phyloP scores from a whole-genome alignment of 2,888 invertebrate species.

The Mallateleia sp. region DNA sequence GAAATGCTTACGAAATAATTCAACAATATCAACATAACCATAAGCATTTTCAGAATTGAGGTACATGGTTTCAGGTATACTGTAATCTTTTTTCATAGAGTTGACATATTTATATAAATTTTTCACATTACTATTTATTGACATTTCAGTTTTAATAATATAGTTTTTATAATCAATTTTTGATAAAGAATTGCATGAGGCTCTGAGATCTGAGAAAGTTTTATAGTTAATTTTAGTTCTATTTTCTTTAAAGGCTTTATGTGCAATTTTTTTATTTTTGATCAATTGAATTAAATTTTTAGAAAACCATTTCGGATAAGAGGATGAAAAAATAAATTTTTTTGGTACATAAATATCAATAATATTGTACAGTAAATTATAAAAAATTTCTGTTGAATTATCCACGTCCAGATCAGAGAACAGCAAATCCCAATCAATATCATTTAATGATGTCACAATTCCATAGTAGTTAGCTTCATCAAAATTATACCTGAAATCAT shows the following conservation, averaged over 20 bases:
- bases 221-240: not conserved
- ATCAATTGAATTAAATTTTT: not conserved
- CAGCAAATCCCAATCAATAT: not conserved
- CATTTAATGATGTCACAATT: not conserved
- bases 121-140: not conserved
- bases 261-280: conserved; percentile 11
- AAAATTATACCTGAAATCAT: not conserved
- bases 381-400: too few species aligned
- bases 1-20: conserved; percentile 14
- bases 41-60: not conserved
- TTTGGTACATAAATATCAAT: conserved; percentile 3
- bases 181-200: not conserved
- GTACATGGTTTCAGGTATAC: conserved; percentile 4
- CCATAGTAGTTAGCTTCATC: not conserved
- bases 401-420: too few species aligned
- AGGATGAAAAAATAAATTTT: not conserved
- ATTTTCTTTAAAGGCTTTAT: conserved; percentile 2
- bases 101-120: conserved; percentile 4
- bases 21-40: not conserved
- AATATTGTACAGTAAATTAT: not conserved
- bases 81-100: not conserved
- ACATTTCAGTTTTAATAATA: not conserved
- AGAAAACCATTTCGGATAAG: conserved; percentile 29
- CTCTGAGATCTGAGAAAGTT: not conserved
- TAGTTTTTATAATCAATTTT: conserved; percentile 9